These are phyloP conservation scores for Anomalospiza imberbis DNA, from an alignment of 2,797 vertebrate species.

Conservation along the genomic window DNA sequence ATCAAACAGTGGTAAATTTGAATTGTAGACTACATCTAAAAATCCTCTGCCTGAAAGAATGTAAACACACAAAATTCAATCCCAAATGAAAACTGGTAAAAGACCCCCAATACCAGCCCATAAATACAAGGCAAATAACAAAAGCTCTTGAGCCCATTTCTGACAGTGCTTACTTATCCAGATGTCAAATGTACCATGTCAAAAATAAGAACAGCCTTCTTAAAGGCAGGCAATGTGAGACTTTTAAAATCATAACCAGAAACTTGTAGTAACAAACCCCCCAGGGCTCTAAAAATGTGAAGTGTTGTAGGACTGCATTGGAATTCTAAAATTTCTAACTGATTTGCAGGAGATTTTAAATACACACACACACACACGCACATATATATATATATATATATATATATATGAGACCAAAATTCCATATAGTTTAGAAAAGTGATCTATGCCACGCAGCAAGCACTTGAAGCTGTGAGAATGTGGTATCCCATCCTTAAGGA, in stretches of 20 bases:
- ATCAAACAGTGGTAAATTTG: background rate
- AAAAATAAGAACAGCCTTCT: background rate
- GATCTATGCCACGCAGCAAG: background rate
- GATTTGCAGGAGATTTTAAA: background rate
- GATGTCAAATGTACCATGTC: background rate
- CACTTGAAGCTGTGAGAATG: background rate
- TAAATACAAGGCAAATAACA: background rate
- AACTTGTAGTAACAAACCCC: background rate
- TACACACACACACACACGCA: fast-evolving
- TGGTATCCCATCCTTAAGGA: background rate
- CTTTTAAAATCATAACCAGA: background rate
- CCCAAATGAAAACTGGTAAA: background rate
- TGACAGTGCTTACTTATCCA: background rate
- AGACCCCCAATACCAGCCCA: background rate
- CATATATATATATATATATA: fast-evolving
- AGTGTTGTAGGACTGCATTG: background rate
- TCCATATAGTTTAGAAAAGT: background rate
- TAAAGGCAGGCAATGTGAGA: background rate
- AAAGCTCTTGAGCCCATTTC: background rate
- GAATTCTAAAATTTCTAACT: background rate
- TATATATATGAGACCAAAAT: background rate
- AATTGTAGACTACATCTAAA: background rate
- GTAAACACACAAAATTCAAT: background rate
- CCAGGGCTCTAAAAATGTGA: background rate
- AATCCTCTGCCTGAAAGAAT: background rate